Percentiles rank a stretch among this genome's conserved stretches.
Evolutionary conservation across 2,113 vertebrate species (phyloP).

Genomic region (Acinonyx jubatus): DNA sequence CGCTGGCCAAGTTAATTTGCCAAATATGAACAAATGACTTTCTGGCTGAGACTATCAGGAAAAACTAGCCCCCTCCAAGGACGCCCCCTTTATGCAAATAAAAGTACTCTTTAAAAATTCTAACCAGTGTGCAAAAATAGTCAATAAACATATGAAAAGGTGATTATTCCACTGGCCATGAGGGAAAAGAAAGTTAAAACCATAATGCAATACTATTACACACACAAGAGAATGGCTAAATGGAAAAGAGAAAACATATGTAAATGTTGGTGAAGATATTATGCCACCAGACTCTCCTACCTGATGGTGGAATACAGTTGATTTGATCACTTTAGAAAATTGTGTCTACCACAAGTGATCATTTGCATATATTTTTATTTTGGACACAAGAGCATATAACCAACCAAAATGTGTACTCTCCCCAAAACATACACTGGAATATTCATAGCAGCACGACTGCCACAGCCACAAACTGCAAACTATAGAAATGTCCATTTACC

Average conservation of each 20-base stretch:
- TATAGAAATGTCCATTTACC: not conserved
- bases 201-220: not conserved
- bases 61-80: not conserved
- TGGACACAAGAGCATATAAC: not conserved
- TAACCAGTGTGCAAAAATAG: not conserved
- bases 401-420: not conserved
- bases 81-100: not conserved
- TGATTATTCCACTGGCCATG: not conserved
- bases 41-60: not conserved
- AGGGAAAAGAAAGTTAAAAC: not conserved
- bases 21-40: not conserved
- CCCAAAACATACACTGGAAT: not conserved
- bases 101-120: not conserved
- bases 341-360: not conserved
- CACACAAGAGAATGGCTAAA: not conserved
- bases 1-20: not conserved
- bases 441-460: not conserved
- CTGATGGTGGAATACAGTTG: not conserved
- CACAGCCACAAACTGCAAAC: not conserved
- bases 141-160: conserved; percentile 4
- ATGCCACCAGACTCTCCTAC: not conserved
- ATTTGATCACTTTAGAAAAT: not conserved
- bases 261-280: not conserved
- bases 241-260: not conserved
- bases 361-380: not conserved